Evolutionary conservation across 37 sponge, comb jelly and placozoan species (phyloP), one percentile per base, ranked within the genome.

Genomic region (Agelas oroides): DNA sequence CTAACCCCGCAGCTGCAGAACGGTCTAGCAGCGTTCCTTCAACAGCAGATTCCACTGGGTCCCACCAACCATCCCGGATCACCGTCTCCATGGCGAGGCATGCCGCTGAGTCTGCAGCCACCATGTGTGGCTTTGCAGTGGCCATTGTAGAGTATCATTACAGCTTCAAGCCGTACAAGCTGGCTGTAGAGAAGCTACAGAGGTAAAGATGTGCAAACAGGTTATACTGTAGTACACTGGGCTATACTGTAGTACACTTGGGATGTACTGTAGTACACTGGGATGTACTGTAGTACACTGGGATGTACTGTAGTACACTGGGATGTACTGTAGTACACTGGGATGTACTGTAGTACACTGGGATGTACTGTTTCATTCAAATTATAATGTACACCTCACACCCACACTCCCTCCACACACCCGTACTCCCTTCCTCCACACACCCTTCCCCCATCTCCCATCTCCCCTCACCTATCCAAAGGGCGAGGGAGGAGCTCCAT

Each of bases 41-140:
- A 31, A 27, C 37, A 28, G 41, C 32, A 19, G 37, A 40, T 46
- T 54, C 34, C 16, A 76, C 62, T 27, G 8, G 32, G 18, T 21
- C 19, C 5, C 46, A 32, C 65, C 71, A 25, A 33, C 8, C 8
- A 8, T 59, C 32, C 1, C 67, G 91, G 3, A 89, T 95, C 61
- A 84, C 96, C 23, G 65, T 90, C 24, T 32, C 79, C 18, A 72
- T 70, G 58, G 96, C 91, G 5, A 89, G 59, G 30, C 76, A 93
- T 73, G 88, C 96, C 18, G 83, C 94, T 33, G 96, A 96, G 59
- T 81, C 81, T 52, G 86, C 71, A 15, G 91, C 91, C 21, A n/a
- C 76, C 27, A 68, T 96, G 77, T 89, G 73, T 63, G 67, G 69
- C 30, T 96, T 86, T 87, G 78, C 95, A 52, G 61, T 91, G 0